Conservation (phyloP, 2,113 vertebrate species). For the Cricetomys ansorgei region DNA sequence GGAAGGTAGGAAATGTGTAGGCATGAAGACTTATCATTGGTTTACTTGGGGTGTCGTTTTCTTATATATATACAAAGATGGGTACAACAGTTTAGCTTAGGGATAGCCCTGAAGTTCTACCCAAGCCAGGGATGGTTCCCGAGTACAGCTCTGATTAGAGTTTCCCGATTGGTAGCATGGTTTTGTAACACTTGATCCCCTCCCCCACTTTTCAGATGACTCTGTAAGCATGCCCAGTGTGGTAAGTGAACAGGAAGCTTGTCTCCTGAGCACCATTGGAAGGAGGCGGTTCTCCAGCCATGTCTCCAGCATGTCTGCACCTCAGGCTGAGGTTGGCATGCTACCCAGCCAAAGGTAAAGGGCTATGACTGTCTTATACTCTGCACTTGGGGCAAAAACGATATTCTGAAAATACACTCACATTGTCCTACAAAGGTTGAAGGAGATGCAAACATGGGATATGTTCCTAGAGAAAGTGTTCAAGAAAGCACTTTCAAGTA, state of each 20-base stretch:
- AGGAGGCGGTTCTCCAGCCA: constrained; percentile 98
- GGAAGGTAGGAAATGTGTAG: neutral
- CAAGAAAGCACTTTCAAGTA: neutral
- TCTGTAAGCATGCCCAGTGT: constrained; percentile 99
- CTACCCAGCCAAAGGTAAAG: constrained; percentile 98
- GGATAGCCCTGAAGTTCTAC: neutral
- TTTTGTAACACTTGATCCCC: neutral
- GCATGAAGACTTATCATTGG: neutral
- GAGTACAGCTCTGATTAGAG: neutral
- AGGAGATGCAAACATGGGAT: neutral
- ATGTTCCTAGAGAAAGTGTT: constrained; percentile 8
- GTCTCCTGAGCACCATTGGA: constrained; percentile 92
- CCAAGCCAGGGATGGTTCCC: neutral
- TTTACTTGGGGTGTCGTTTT: neutral
- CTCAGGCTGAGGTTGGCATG: constrained; percentile 94
- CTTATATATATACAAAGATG: neutral
- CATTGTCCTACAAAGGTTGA: neutral
- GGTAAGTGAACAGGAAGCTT: constrained; percentile 98
- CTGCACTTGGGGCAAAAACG: constrained; percentile 14
- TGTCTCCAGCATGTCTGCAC: constrained; percentile 91
- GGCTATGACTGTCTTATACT: constrained; percentile 1
- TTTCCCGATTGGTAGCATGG: neutral
- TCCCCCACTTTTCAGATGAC: constrained; percentile 89
- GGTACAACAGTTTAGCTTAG: neutral
- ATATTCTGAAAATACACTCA: constrained; percentile 13